Conservation (phyloP, 2,113 vertebrate genomes). For the Neolamprologus sp. region DNA sequence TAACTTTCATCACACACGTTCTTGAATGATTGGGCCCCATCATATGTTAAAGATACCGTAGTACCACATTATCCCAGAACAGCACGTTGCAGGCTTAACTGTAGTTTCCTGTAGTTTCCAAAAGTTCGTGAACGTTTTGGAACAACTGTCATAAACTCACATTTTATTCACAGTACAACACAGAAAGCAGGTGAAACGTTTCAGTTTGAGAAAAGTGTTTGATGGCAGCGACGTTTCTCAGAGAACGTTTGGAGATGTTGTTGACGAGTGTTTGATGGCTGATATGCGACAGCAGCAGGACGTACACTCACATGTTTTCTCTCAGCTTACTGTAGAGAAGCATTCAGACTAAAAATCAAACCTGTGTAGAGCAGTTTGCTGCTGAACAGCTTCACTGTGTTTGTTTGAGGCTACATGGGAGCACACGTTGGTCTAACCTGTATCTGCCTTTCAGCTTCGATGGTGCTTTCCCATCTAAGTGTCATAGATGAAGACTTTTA, state of each 20-base stretch:
- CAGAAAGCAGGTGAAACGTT: neutral
- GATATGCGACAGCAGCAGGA: fast-evolving
- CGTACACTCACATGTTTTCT: fast-evolving
- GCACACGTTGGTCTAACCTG: neutral
- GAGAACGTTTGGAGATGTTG: neutral
- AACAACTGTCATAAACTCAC: neutral
- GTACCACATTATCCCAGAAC: neutral
- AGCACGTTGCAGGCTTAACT: neutral
- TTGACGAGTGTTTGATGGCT: neutral
- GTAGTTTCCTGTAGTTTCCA: neutral
- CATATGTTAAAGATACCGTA: neutral
- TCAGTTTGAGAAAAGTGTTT: neutral
- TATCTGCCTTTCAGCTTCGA: fast-evolving
- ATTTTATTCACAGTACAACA: neutral
- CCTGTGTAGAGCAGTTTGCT: neutral
- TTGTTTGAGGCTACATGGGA: neutral
- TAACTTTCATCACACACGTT: neutral
- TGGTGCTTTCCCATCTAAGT: fast-evolving
- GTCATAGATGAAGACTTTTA: neutral
- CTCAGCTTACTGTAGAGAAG: neutral
- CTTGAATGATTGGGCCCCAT: neutral
- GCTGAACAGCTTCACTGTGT: fast-evolving
- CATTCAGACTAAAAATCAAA: neutral
- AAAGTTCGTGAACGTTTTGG: neutral
- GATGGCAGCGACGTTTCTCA: neutral